Evolutionary conservation across 2,797 vertebrate genomes (phyloP).

Genomic region (Diplodus sargus): DNA sequence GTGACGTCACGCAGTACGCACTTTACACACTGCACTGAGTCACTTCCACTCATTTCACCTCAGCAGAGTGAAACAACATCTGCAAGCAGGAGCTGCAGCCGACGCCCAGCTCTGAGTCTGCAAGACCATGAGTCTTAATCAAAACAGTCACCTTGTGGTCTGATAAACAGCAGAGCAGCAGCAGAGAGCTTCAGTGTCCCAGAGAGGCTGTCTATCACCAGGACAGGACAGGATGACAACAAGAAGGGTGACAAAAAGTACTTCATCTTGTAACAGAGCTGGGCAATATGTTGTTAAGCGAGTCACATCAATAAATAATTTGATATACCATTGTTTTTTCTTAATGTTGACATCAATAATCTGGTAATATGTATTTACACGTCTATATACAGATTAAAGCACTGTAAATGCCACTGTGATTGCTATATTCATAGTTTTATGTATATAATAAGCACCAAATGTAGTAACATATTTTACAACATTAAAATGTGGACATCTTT

Average conservation of each 20-base stretch:
- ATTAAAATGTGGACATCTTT: neutral
- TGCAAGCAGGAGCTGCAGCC: constrained; percentile 54
- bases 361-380: too few species aligned
- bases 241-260: neutral
- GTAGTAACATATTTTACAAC: neutral
- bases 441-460: neutral
- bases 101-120: constrained; percentile 59
- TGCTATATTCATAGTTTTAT: neutral
- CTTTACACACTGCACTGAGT: constrained; percentile 70
- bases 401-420: neutral
- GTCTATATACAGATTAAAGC: too few species aligned
- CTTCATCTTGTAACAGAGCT: neutral
- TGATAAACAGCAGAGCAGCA: constrained; percentile 23
- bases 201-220: constrained; percentile 8
- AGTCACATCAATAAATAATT: neutral
- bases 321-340: neutral
- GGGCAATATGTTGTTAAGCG: neutral
- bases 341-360: neutral
- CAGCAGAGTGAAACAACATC: constrained; percentile 66
- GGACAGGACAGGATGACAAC: neutral
- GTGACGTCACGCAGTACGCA: constrained; percentile 68
- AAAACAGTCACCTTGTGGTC: constrained; percentile 41
- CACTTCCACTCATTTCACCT: constrained; percentile 71
- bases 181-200: constrained; percentile 18
- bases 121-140: constrained; percentile 32